phyloP scores from a whole-genome alignment of 2,113 vertebrate genomes.

The Eublepharis macularius region DNA sequence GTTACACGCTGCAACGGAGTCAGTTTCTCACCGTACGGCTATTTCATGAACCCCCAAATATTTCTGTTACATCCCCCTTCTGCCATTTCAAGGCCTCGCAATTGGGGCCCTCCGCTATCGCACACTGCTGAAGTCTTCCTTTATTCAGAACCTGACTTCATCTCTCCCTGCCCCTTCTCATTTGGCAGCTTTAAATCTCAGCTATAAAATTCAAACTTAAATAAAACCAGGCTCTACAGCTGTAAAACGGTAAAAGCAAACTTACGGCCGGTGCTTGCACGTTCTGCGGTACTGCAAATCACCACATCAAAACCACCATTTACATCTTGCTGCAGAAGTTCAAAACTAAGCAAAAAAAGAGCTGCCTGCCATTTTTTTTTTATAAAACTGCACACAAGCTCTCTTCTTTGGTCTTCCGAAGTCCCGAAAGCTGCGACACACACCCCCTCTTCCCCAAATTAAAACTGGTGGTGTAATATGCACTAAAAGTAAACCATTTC shows the following conservation, averaged over 20 bases:
- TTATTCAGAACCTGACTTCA: not conserved
- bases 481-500: not conserved
- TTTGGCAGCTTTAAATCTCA: not conserved
- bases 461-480: not conserved
- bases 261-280: not conserved
- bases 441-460: not conserved
- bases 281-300: not conserved
- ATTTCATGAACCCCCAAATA: not conserved
- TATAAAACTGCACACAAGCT: not conserved
- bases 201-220: not conserved
- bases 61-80: not conserved
- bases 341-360: not conserved
- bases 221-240: not conserved
- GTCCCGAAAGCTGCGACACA: not conserved
- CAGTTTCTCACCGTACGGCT: no score
- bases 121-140: not conserved
- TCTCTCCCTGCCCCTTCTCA: not conserved
- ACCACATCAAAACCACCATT: not conserved
- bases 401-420: not conserved
- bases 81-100: not conserved
- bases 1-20: no score
- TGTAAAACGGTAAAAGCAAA: not conserved
- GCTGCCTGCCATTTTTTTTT: not conserved
- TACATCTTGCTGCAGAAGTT: not conserved
- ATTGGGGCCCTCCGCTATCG: not conserved